These are phyloP conservation scores for Carettochelys insculpta DNA, from an alignment of 2,113 vertebrate species.

Conservation along the genomic window DNA sequence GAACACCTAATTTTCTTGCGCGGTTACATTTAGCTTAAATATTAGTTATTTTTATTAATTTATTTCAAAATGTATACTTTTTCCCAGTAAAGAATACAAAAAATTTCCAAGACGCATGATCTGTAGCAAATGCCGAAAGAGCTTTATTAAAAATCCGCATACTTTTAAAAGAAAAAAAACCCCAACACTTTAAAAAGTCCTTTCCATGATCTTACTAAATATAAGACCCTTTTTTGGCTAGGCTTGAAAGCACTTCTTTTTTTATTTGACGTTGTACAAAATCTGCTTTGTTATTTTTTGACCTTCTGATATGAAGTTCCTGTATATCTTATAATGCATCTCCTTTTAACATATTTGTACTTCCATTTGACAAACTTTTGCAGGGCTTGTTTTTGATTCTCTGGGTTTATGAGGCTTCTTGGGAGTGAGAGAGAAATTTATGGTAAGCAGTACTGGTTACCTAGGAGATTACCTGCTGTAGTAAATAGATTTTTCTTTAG, in stretches of 20 bases:
- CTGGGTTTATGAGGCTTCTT: not conserved
- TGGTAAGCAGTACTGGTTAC: not conserved
- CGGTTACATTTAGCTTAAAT: not conserved
- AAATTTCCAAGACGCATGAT: not conserved
- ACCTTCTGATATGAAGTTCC: not conserved
- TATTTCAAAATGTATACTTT: not conserved
- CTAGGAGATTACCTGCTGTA: not conserved
- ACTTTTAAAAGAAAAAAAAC: not conserved
- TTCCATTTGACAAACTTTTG: not conserved
- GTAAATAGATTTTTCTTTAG: not conserved
- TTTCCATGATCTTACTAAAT: not conserved
- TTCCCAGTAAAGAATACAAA: not conserved
- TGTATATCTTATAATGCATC: not conserved
- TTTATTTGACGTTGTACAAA: fast-evolving
- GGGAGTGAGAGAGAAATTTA: not conserved
- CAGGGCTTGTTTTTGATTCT: not conserved
- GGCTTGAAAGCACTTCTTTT: not conserved
- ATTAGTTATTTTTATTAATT: not conserved
- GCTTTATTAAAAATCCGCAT: not conserved
- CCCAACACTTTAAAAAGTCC: not conserved
- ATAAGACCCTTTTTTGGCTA: not conserved
- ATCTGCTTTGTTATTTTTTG: not conserved
- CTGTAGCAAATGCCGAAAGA: not conserved
- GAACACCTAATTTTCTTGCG: not conserved
- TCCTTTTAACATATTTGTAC: not conserved